Evolutionary conservation across 2,113 vertebrate genomes (phyloP).

Genomic region (Strix uralensis): DNA sequence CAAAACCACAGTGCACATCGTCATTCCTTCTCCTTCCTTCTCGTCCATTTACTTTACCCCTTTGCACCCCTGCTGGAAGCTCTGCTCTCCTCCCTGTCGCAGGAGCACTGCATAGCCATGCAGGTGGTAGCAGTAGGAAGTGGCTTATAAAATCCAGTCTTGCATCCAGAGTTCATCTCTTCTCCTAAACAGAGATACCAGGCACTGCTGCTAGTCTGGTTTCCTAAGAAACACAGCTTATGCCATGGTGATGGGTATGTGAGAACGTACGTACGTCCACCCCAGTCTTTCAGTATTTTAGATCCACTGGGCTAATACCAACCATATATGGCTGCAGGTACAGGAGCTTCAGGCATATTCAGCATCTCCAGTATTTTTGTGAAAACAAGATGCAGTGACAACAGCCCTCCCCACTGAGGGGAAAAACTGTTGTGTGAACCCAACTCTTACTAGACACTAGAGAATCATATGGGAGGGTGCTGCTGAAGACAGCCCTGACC

Average conservation of each 20-base stretch:
- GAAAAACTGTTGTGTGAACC: not conserved
- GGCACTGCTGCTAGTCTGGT: slow-evolving; percentile 23
- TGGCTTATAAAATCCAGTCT: not conserved
- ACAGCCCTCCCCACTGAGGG: not conserved
- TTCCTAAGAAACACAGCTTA: slow-evolving; percentile 61
- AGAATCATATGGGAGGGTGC: not conserved
- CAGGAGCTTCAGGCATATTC: not conserved
- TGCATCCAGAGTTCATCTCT: not conserved
- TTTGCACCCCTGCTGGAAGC: not conserved
- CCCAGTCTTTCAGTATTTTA: not conserved
- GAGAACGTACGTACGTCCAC: not conserved
- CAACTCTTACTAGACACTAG: not conserved
- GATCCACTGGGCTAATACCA: not conserved
- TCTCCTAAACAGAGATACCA: not conserved
- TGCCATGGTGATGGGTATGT: slow-evolving; percentile 29
- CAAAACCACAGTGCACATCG: not conserved
- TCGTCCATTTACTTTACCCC: not conserved
- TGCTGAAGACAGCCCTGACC: not conserved
- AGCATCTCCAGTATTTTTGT: not conserved
- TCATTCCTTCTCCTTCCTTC: not conserved
- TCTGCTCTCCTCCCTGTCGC: not conserved
- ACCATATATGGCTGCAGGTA: not conserved
- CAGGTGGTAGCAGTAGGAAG: not conserved
- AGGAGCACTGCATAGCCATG: not conserved
- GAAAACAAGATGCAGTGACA: not conserved